phyloP scores from a whole-genome alignment of 2,113 vertebrate species.

The Engraulis encrasicolus region DNA sequence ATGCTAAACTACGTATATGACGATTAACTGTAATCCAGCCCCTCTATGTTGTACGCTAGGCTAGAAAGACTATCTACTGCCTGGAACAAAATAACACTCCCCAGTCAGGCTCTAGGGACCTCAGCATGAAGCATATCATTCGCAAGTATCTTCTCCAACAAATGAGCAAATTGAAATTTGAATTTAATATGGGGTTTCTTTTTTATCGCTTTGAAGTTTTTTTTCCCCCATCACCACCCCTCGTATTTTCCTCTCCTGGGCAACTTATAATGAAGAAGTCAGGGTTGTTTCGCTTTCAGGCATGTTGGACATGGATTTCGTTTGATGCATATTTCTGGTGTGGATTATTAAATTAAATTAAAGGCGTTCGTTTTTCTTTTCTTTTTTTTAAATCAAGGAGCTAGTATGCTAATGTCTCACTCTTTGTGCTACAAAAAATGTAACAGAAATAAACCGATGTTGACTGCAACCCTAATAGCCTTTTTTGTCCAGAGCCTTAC shows the following conservation, averaged over 20 bases:
- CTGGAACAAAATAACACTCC: conserved; percentile 24
- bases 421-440: conserved; percentile 37
- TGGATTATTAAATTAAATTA: conserved; percentile 49
- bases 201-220: conserved; percentile 53
- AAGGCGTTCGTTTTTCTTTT: conserved; percentile 47
- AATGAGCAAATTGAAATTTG: conserved; percentile 49
- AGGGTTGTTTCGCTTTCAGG: conserved; percentile 52
- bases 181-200: conserved; percentile 37
- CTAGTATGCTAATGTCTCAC: conserved; percentile 47
- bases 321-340: conserved; percentile 52
- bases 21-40: conserved; percentile 1
- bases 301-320: conserved; percentile 49
- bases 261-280: conserved; percentile 56
- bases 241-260: conserved; percentile 42
- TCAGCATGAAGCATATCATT: conserved; percentile 29
- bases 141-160: conserved; percentile 42
- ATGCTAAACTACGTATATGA: too few species aligned
- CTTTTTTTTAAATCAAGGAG: too few species aligned
- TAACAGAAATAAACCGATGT: conserved; percentile 38
- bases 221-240: too few species aligned
- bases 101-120: not conserved
- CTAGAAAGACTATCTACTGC: not conserved
- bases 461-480: conserved; percentile 51
- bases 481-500: conserved; percentile 42
- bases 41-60: not conserved